A percentile compares a stretch with the other conserved stretches of the same genome.
Evolutionary conservation across 2,113 vertebrate genomes (phyloP).

Genomic region (Centrocercus urophasianus): DNA sequence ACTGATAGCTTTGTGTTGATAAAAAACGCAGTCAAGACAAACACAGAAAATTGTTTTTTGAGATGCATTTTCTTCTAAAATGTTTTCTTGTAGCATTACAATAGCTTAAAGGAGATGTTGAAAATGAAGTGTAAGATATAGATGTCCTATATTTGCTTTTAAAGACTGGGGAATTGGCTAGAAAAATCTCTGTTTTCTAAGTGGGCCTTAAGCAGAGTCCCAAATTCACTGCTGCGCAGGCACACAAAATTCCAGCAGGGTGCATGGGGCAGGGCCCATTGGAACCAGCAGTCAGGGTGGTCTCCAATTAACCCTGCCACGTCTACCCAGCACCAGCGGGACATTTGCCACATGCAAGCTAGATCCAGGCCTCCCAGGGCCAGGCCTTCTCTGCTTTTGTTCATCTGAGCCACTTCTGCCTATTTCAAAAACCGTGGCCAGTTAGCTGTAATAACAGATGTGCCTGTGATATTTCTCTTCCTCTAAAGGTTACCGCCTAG

Average conservation of each 20-base stretch:
- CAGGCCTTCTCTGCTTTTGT: not conserved
- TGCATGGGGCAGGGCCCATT: not conserved
- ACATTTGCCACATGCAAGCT: not conserved
- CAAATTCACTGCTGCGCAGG: not conserved
- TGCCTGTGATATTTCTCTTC: slow-evolving; percentile 55
- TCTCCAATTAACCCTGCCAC: fast-evolving
- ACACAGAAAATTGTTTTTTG: not conserved
- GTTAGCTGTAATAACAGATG: slow-evolving; percentile 52
- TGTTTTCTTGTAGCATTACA: slow-evolving; percentile 13
- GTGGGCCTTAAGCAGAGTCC: not conserved
- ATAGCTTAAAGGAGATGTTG: slow-evolving; percentile 6
- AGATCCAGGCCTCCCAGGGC: not conserved
- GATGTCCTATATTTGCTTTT: slow-evolving; percentile 30
- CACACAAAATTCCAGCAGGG: fast-evolving
- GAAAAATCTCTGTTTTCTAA: slow-evolving; percentile 16
- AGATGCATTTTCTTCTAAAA: not conserved
- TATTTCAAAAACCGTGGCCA: slow-evolving; percentile 31
- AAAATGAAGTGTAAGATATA: slow-evolving; percentile 29
- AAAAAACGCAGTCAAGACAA: not conserved
- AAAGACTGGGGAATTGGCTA: not conserved
- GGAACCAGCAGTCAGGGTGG: not conserved
- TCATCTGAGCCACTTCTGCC: slow-evolving; percentile 27
- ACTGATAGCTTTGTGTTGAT: not conserved
- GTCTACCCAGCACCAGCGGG: fast-evolving
- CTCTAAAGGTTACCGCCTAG: slow-evolving; percentile 38